Evolutionary conservation across 2,797 vertebrate genomes (phyloP).

Genomic region (Meda fulgida): DNA sequence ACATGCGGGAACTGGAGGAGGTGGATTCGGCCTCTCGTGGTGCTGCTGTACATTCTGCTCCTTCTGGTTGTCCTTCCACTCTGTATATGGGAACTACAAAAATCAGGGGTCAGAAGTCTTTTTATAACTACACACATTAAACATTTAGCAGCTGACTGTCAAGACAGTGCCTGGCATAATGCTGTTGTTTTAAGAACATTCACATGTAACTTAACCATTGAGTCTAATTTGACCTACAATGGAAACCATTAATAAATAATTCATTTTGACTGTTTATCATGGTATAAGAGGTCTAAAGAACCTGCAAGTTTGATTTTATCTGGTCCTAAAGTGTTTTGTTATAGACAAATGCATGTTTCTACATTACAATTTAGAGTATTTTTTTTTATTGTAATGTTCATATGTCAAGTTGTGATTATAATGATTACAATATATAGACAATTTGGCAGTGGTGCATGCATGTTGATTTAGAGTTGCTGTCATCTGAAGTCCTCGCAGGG

Average conservation of each 20-base stretch:
- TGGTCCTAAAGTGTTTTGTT: too few species aligned
- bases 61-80: constrained; percentile 88
- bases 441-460: not conserved
- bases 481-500: too few species aligned
- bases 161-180: not conserved
- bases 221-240: not conserved
- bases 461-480: not conserved
- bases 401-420: not conserved
- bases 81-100: constrained; percentile 92
- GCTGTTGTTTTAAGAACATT: too few species aligned
- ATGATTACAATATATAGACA: not conserved
- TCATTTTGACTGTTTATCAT: too few species aligned
- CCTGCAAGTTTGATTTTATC: too few species aligned
- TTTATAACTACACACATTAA: not conserved
- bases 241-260: not conserved
- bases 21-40: constrained; percentile 94
- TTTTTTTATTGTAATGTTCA: too few species aligned
- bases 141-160: not conserved
- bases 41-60: constrained; percentile 85
- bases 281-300: too few species aligned
- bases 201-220: too few species aligned
- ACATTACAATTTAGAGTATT: not conserved
- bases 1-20: constrained; percentile 94
- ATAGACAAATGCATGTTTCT: not conserved
- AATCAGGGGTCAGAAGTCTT: constrained; percentile 83